Conservation (phyloP, 1,140 invertebrate species). For the Cecropterus lyciades region DNA sequence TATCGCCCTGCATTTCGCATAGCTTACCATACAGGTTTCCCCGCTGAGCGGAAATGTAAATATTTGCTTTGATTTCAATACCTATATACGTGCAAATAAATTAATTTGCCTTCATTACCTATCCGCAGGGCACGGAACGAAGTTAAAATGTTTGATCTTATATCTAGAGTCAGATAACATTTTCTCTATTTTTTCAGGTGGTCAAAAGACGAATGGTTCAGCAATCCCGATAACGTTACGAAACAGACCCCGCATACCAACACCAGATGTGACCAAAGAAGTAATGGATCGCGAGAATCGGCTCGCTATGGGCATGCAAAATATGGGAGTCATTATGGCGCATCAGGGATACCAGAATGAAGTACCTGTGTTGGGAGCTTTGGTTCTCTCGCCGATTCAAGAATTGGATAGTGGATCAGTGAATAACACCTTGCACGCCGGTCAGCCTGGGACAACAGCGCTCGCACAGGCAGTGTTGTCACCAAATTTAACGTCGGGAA, state of each 20-base stretch:
- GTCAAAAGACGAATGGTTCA: constrained; percentile 88
- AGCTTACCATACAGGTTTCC: too few species aligned
- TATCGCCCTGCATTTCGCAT: too few species aligned
- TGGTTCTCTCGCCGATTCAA: constrained; percentile 91
- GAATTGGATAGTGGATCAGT: constrained; percentile 89
- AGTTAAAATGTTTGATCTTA: too few species aligned
- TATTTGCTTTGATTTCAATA: too few species aligned
- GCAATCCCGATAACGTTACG: constrained; percentile 88
- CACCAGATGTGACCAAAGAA: constrained; percentile 93
- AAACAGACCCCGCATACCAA: constrained; percentile 92
- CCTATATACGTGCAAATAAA: too few species aligned
- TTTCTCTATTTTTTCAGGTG: constrained; percentile 82
- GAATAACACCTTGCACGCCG: constrained; percentile 88
- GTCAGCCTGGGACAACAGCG: constrained; percentile 88
- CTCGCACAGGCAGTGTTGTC: constrained; percentile 89
- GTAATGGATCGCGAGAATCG: constrained; percentile 88
- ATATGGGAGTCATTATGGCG: constrained; percentile 87
- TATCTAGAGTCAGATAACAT: too few species aligned
- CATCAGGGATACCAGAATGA: constrained; percentile 86
- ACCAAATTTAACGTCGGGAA: constrained; percentile 84
- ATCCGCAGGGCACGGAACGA: too few species aligned
- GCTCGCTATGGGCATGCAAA: constrained; percentile 81
- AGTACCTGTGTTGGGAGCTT: constrained; percentile 89
- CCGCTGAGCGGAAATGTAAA: too few species aligned
- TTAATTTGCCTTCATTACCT: too few species aligned